phyloP scores from a whole-genome alignment of 2,888 invertebrate genomes.

The Lagria hirta region DNA sequence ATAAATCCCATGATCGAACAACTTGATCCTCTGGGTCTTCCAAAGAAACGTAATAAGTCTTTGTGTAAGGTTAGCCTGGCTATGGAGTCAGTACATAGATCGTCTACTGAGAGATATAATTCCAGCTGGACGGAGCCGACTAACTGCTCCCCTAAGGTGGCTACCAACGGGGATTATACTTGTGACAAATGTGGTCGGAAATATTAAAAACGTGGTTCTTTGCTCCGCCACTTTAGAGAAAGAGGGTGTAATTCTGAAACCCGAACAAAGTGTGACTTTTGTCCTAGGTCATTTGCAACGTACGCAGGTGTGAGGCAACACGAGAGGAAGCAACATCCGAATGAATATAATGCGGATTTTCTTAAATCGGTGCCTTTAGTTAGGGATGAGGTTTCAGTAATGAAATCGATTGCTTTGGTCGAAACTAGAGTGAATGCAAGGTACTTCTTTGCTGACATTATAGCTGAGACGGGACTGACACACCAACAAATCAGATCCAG shows the following conservation, averaged over 20 bases:
- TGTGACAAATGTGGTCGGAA: constrained; percentile 8
- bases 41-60: constrained; percentile 7
- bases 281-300: constrained; percentile 1
- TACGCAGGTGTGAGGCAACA: constrained; percentile 13
- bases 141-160: not conserved
- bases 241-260: constrained; percentile 7
- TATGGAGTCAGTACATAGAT: constrained; percentile 7
- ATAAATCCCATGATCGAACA: not conserved
- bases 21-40: not conserved
- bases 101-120: constrained; percentile 2
- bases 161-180: not conserved
- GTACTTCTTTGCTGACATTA: constrained; percentile 10
- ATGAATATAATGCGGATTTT: too few relatives aligned
- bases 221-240: constrained; percentile 6
- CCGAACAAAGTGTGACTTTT: constrained; percentile 8
- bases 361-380: too few relatives aligned
- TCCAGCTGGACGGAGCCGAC: constrained; percentile 2
- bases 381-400: too few relatives aligned
- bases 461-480: constrained; percentile 16
- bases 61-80: not conserved
- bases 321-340: constrained; percentile 5
- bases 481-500: constrained; percentile 15
- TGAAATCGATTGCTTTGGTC: constrained; percentile 9
- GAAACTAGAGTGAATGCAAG: constrained; percentile 6
- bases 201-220: constrained; percentile 6